Percentiles rank a stretch among this genome's conserved stretches.
These are phyloP conservation scores for Scaptodrosophila lebanonensis DNA, from an alignment of 1,140 invertebrate species.

Conservation along the genomic window DNA sequence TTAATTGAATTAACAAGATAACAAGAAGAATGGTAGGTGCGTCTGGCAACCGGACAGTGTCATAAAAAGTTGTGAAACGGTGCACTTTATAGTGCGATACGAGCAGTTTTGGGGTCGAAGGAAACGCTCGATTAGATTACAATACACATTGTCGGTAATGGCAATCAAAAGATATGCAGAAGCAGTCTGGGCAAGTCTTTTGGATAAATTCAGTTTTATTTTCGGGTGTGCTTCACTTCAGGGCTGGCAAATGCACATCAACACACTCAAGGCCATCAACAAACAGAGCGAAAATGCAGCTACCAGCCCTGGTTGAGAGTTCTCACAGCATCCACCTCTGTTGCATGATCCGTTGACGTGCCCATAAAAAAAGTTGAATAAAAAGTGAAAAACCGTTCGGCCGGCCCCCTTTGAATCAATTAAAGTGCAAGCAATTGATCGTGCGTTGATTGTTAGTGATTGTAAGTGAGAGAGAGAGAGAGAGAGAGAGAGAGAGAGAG, in stretches of 20 bases:
- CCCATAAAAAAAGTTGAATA: no score
- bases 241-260: no score
- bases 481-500: no score
- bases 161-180: slow-evolving; percentile 27
- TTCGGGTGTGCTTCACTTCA: no score
- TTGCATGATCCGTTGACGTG: no score
- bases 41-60: slow-evolving; percentile 3
- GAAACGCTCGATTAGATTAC: slow-evolving; percentile 54
- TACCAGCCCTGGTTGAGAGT: no score
- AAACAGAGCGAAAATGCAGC: no score
- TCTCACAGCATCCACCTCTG: no score
- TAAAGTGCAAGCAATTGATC: slow-evolving; percentile 45
- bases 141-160: slow-evolving; percentile 25
- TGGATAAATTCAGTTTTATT: no score
- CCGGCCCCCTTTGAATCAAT: slow-evolving; percentile 57
- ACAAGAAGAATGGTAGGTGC: slow-evolving; percentile 29
- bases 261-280: no score
- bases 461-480: no score
- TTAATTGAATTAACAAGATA: slow-evolving; percentile 62
- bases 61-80: slow-evolving; percentile 32
- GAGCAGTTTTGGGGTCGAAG: slow-evolving; percentile 34
- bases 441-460: not conserved
- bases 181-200: no score
- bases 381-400: slow-evolving; percentile 34
- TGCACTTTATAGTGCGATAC: slow-evolving; percentile 37